Evolutionary conservation across 2,113 vertebrate genomes (phyloP).

Genomic region (Pomatostomus ruficeps): DNA sequence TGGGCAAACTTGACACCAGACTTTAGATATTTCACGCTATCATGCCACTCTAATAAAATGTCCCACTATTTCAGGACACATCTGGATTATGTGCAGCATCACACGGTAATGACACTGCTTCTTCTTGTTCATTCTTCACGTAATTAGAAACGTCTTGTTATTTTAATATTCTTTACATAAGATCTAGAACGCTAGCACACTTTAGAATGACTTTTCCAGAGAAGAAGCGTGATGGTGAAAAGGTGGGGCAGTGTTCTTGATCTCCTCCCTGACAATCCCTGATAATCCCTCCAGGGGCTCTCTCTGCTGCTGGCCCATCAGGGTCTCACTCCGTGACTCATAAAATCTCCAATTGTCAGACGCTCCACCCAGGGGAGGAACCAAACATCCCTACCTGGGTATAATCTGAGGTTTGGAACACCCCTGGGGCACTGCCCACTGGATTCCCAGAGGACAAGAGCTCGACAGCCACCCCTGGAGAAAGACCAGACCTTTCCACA

Average conservation of each 20-base stretch:
- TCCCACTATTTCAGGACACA: neutral
- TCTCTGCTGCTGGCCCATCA: too few relatives aligned
- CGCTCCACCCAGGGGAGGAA: too few relatives aligned
- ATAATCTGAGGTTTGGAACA: too few relatives aligned
- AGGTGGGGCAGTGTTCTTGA: neutral
- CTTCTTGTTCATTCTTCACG: accelerated
- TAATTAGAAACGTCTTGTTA: neutral
- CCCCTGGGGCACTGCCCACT: too few relatives aligned
- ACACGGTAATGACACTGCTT: neutral
- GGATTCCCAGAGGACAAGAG: too few relatives aligned
- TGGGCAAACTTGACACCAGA: neutral
- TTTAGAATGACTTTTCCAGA: neutral
- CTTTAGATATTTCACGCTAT: neutral
- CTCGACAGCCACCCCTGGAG: too few relatives aligned
- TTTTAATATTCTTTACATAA: neutral
- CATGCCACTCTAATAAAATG: neutral
- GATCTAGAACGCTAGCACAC: neutral
- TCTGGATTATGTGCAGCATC: neutral
- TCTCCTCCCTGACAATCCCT: too few relatives aligned
- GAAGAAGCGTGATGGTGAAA: neutral
- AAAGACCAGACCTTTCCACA: too few relatives aligned
- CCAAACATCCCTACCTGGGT: too few relatives aligned
- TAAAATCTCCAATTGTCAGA: too few relatives aligned
- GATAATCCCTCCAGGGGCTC: too few relatives aligned
- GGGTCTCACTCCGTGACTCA: too few relatives aligned